Percentiles rank a stretch among this genome's conserved stretches.
Evolutionary conservation across 2,888 invertebrate genomes (phyloP).

Genomic region (Ctenicera cuprea): DNA sequence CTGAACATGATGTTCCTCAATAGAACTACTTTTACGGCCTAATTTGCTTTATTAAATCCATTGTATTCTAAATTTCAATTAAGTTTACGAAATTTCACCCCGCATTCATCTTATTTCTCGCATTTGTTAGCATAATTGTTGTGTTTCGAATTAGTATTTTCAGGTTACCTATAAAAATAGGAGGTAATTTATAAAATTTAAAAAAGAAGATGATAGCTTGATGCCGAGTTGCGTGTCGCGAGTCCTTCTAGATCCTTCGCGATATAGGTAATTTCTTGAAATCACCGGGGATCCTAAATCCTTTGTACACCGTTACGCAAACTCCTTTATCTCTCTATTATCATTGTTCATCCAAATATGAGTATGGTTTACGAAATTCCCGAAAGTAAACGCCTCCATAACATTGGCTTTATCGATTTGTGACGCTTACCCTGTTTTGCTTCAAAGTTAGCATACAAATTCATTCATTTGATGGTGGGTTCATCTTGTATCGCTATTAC

Average conservation of each 20-base stretch:
- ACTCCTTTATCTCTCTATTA: constrained; percentile 25
- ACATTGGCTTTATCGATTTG: constrained; percentile 20
- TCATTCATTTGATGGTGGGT: constrained; percentile 9
- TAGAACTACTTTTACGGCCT: too few species aligned
- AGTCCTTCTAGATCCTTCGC: not conserved
- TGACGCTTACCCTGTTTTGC: constrained; percentile 1
- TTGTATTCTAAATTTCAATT: not conserved
- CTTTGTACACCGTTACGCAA: constrained; percentile 15
- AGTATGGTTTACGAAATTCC: constrained; percentile 11
- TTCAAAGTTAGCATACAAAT: constrained; percentile 16
- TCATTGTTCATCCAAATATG: constrained; percentile 22
- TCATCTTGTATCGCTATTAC: constrained; percentile 1
- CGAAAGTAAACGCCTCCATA: constrained; percentile 22
- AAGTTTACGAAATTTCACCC: not conserved
- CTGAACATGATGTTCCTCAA: too few species aligned
- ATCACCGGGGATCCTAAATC: constrained; percentile 23
- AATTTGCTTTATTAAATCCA: not conserved
- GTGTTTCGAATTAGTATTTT: not conserved
- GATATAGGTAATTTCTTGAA: constrained; percentile 19
- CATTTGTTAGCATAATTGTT: not conserved
- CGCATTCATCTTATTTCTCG: not conserved
- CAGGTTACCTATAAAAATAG: not conserved
- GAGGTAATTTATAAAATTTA: not conserved
- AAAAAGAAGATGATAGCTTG: not conserved
- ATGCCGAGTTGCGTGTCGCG: not conserved